Evolutionary conservation across 2,113 vertebrate species (phyloP), one percentile per base, ranked within the genome.

Genomic region (Tilapia sparmanii): DNA sequence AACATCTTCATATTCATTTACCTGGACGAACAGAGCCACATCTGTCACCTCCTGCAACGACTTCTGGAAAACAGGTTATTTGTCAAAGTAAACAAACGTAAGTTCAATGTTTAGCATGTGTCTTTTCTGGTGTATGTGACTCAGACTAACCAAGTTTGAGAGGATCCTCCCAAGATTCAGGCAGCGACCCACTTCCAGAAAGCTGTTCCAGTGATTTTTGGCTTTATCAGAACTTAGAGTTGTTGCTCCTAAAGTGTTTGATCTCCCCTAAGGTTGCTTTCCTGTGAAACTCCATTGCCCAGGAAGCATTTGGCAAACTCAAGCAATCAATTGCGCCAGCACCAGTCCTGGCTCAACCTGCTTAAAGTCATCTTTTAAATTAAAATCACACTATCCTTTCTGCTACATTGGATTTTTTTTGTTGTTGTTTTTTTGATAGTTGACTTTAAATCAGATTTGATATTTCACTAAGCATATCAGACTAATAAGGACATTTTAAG

Each of bases 251-350:
- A 38, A 66, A 66, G 10, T 66, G 61, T 66, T 66, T 66, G 33
- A 66, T 66, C 61, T 66, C 61, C 61, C 18, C 10, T 38, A 66
- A 66, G 10, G 61, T 0, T 66, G 10, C 61, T 66, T 66, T 38
- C 33, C 61, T n/a, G 33, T 66, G 31, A 35, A 66, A 66, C 31
- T 38, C 18, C 61, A 38, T n/a, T 38, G 61, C 31, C 31, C 19
- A 38, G 61, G 61, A 66, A 66, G 2, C 61, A 66, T 66, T 38
- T 66, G 7, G 61, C 61, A 38, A 66, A 8, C 0, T 66, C 31
- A 66, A 66, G 0, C 31, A 66, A 35, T 66, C 10, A 66, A 0
- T n/a, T n/a, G 4, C 2, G 0, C 38, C 19, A 66, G 7, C 1
- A 7, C 33, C 61, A 66, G 0, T 66, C 4, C 61, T 66, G 33